These are phyloP conservation scores for Sminthopsis crassicaudata DNA, from an alignment of 2,113 vertebrate species.

Conservation along the genomic window DNA sequence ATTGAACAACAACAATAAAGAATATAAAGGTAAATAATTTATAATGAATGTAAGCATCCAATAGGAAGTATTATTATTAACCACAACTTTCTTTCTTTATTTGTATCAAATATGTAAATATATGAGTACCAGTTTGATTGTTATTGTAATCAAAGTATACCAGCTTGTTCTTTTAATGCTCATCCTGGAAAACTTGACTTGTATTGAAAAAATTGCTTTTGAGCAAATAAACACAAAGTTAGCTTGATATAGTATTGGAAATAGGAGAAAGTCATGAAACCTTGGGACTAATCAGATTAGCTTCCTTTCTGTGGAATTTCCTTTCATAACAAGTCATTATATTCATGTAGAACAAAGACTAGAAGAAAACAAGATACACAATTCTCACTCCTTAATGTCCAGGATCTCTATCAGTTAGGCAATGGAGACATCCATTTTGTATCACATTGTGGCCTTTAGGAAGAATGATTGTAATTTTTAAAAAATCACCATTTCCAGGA, in stretches of 20 bases:
- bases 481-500: not conserved
- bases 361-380: not conserved
- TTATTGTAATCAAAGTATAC: not conserved
- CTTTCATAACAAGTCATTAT: not conserved
- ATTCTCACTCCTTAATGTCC: not conserved
- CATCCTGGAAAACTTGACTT: not conserved
- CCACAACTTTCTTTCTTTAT: not conserved
- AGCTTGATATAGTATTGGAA: not conserved
- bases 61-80: not conserved
- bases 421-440: not conserved
- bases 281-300: not conserved
- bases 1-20: not conserved
- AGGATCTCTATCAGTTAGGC: not conserved
- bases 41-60: not conserved
- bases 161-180: not conserved
- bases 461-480: not conserved
- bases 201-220: no score
- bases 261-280: not conserved
- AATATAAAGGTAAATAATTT: not conserved
- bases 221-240: no score
- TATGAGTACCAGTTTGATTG: not conserved
- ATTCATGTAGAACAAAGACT: not conserved
- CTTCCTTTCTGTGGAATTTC: not conserved
- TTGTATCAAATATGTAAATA: not conserved
- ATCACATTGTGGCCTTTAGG: not conserved